Evolutionary conservation across 2,113 vertebrate genomes (phyloP), one percentile per base, ranked within the genome.

Genomic region (Cacatua alba): DNA sequence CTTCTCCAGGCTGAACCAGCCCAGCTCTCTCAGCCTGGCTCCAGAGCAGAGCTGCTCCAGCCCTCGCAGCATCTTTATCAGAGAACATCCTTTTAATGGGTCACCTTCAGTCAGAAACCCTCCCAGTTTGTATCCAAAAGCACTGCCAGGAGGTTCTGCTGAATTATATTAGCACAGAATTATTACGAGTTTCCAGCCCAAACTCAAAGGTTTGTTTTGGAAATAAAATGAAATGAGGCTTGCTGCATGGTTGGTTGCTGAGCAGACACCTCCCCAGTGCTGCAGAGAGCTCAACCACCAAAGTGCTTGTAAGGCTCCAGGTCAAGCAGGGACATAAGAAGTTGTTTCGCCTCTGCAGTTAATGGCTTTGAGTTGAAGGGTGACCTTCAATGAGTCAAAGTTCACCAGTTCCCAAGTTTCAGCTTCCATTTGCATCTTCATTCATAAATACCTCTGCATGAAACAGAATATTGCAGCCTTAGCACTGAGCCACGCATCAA

Each of bases 201-300:
- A 80, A 6, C 59, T 96, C 46, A 28, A 85, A 92, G 76, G 51
- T 35, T 43, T 92, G 69, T 83, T 95, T 72, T 85, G 68, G 64
- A 94, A 94, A 86, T 79, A 80, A 90, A 94, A 86, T n/a, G 33
- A 63, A 86, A 92, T 8, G 57, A 48, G 85, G 59, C 33, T 41
- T 87, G 53, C 57, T 76, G 76, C 51, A 14, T 10, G 51, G 25
- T 89, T 2, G 3, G 71, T 26, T 39, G 55, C 78, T 63, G 76
- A 77, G 79, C 68, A 94, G 90, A 82, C 53, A 80, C 48, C 37
- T 87, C 48, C 69, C 69, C 9, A 80, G 69, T 2, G 1, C 74
- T n/a, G 84, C 72, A 87, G 72, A 82, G 52, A 92, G 67, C 60
- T 57, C 78, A 92, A 63, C 67, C 85, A 85, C 78, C 67, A 55